Conservation (phyloP, 2,797 vertebrate species). For the Tinamus major region DNA sequence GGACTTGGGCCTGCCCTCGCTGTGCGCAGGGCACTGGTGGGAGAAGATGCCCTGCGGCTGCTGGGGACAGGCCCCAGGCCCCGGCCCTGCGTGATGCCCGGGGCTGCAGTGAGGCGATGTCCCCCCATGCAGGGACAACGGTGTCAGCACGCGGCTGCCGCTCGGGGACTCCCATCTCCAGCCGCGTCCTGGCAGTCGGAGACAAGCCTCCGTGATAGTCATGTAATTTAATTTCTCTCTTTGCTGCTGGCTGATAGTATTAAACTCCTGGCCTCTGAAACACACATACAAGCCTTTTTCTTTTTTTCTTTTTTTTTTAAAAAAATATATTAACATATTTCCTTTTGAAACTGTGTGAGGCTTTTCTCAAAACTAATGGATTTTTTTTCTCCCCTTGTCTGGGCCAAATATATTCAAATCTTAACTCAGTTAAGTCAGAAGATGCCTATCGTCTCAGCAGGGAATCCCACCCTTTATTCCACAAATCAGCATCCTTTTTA, state of each 20-base stretch:
- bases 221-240: slow-evolving; percentile 72
- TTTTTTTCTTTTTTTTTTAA: no score
- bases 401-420: slow-evolving; percentile 84
- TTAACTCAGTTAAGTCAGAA: slow-evolving; percentile 81
- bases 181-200: slow-evolving; percentile 5
- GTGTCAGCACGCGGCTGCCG: neutral
- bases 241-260: slow-evolving; percentile 62
- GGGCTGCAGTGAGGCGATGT: neutral
- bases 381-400: slow-evolving; percentile 72
- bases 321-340: slow-evolving; percentile 82
- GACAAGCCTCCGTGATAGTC: slow-evolving; percentile 2
- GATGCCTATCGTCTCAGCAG: slow-evolving; percentile 84
- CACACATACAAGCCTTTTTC: slow-evolving; percentile 47
- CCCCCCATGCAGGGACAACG: neutral
- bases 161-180: neutral
- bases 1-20: neutral
- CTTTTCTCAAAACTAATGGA: slow-evolving; percentile 84
- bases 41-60: accelerated
- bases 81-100: accelerated
- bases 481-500: slow-evolving; percentile 84
- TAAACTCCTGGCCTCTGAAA: slow-evolving; percentile 47
- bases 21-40: neutral
- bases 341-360: slow-evolving; percentile 80
- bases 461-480: slow-evolving; percentile 83
- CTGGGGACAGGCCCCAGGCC: neutral